Evolutionary conservation across 2,797 vertebrate genomes (phyloP), one percentile per base, ranked within the genome.

Genomic region (Lerista edwardsae): DNA sequence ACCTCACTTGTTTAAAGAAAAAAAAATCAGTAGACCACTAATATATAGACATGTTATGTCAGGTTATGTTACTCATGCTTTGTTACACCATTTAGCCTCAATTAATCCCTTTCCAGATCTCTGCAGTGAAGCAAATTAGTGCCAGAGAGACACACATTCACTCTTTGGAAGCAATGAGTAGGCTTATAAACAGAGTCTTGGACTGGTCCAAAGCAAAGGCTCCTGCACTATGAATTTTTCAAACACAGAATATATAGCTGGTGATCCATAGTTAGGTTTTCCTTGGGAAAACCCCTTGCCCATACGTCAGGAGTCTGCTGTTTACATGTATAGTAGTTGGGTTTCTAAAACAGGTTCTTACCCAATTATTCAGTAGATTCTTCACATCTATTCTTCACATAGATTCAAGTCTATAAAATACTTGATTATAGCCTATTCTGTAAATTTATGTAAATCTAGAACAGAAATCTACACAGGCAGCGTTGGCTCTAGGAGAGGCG

Each of bases 11-110:
- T 25, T 75, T 62, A 9, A 2, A 78, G 0, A 1, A 36, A 0
- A n/a, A 3, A 31, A 65, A 39, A 47, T 34, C 62, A 57, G 1
- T 19, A 84, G 2, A 73, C 65, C 55, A 3, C 7, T 75, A 29
- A 2, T 72, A 17, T 55, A 84, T 76, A 4, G n/a, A 57, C 11
- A 59, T 0, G 0, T 69, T 64, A 7, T 84, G 27, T 73, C 72
- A 39, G 6, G 3, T 2, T 75, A 23, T 7, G n/a, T 79, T 78
- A 74, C 31, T 86, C 47, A 73, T 0, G 0, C 80, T 86, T 69
- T 82, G 0, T 44, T 82, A 85, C 12, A 47, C 8, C 51, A 82
- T 57, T 86, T 78, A 86, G 68, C 85, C 67, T 82, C 80, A 86
- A 78, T 86, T 82, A 80, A n/a, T 76, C 86, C 34, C 75, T 67